Evolutionary conservation across 2,888 invertebrate genomes (phyloP), one percentile per base, ranked within the genome.

Genomic region (Criorhina ranunculi): DNA sequence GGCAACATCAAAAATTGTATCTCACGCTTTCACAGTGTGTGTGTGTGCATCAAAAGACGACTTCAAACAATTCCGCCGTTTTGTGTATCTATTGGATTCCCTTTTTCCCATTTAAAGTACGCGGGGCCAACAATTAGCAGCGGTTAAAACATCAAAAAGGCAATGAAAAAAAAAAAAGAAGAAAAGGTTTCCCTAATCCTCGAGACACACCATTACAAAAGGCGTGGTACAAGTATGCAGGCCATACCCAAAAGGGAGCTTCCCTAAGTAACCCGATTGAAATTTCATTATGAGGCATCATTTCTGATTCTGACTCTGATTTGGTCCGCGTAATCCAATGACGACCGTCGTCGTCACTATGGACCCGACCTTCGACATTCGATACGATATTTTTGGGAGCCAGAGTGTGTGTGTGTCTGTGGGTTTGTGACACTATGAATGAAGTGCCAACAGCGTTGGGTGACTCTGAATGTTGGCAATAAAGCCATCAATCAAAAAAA

Each of bases 401-500:
- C 42, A 51, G 24, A 53, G 24, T 31, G n/a, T 29, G 33, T n/a
- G 15, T 15, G n/a, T 33, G n/a, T 9, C 11, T 9, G 17, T 51
- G 24, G 24, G 24, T 24, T 24, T 24, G 24, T 24, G 24, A 24
- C 24, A 24, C 24, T 12, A 64, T 33, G 53, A 62, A 44, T 31
- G 15, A 51, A 77, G 17, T 70, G 60, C 33, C 62, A 35, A 24
- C 11, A 31, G 60, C 15, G 64, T 37, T 49, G 42, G 37, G n/a
- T 64, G 55, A 70, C 59, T 57, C 31, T 49, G 35, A 64, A 49
- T 66, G 33, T 15, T 79, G 73, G 66, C 79, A 70, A 81, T 81
- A 70, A 81, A 73, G 78, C 67, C 78, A 83, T 83, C 78, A 83
- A 83, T 83, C 83, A 78, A 46, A 64, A 35, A 73, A 44, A 69